Conservation (phyloP, 2,113 vertebrate genomes). For the Epinephelus cyanopodus region DNA sequence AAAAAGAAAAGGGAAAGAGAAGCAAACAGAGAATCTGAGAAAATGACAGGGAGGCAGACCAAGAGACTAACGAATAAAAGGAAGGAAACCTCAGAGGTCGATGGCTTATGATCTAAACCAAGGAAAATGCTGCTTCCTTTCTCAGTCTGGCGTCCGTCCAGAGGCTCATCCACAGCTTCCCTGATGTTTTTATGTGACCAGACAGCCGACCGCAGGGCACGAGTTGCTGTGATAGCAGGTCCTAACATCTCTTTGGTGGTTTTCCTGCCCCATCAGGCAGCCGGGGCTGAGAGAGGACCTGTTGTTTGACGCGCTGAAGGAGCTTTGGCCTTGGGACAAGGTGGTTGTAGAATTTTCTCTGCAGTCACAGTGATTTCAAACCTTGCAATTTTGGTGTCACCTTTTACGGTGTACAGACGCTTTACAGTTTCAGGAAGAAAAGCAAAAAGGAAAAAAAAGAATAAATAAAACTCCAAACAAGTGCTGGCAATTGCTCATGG, state of each 20-base stretch:
- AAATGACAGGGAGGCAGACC: not conserved
- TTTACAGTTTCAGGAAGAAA: constrained; percentile 7
- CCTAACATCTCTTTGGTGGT: constrained; percentile 37
- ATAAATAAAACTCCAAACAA: constrained; percentile 14
- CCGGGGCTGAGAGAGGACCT: constrained; percentile 18
- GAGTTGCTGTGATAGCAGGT: constrained; percentile 36
- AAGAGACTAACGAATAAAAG: constrained; percentile 16
- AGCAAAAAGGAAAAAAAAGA: not conserved
- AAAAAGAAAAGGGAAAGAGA: not conserved
- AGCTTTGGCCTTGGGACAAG: constrained; percentile 26
- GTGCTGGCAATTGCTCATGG: not conserved
- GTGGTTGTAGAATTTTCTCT: constrained; percentile 7
- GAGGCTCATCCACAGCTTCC: constrained; percentile 40
- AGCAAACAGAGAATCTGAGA: not conserved
- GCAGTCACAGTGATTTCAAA: constrained; percentile 5
- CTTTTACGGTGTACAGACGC: constrained; percentile 1
- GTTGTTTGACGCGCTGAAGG: constrained; percentile 28
- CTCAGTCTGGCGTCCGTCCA: constrained; percentile 39
- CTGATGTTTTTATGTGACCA: constrained; percentile 55
- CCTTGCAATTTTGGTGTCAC: constrained; percentile 25
- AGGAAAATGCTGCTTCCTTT: constrained; percentile 14
- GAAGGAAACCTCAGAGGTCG: constrained; percentile 11
- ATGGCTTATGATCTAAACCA: constrained; percentile 39
- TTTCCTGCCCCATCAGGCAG: constrained; percentile 24
- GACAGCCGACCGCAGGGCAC: constrained; percentile 48